phyloP scores from a whole-genome alignment of 1,140 invertebrate genomes.

The Paraescarpia echinospica region DNA sequence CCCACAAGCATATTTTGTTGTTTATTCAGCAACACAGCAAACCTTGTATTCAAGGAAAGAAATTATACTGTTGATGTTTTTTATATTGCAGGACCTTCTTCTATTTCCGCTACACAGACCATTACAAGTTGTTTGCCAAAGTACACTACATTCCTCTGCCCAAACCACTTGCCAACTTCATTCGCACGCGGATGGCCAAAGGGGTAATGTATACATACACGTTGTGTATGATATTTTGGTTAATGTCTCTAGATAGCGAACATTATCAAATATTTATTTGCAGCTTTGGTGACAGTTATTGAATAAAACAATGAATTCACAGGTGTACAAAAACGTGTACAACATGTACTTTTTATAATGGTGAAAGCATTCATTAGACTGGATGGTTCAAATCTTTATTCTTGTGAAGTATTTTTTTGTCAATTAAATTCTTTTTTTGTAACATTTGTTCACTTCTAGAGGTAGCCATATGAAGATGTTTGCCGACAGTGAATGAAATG shows the following conservation, averaged over 20 bases:
- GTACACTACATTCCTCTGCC: background rate
- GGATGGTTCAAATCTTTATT: no score
- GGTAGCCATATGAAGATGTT: no score
- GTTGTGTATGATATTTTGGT: background rate
- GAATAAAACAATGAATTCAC: no score
- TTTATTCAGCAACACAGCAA: background rate
- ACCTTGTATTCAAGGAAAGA: background rate
- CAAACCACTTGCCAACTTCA: background rate
- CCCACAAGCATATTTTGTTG: background rate
- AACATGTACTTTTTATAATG: no score
- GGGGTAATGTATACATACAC: background rate
- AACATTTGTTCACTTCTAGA: no score
- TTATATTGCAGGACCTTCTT: background rate
- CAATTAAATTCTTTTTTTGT: no score
- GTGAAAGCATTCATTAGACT: no score
- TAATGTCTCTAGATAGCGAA: background rate
- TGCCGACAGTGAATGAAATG: no score
- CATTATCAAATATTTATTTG: no score
- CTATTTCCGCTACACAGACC: background rate
- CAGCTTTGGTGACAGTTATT: no score
- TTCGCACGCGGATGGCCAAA: background rate
- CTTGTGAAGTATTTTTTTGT: no score
- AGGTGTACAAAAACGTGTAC: no score
- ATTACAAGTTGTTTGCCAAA: background rate
- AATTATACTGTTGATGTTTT: background rate